phyloP scores from a whole-genome alignment of 1,140 invertebrate genomes.

The Zaprionus kolodkinae region DNA sequence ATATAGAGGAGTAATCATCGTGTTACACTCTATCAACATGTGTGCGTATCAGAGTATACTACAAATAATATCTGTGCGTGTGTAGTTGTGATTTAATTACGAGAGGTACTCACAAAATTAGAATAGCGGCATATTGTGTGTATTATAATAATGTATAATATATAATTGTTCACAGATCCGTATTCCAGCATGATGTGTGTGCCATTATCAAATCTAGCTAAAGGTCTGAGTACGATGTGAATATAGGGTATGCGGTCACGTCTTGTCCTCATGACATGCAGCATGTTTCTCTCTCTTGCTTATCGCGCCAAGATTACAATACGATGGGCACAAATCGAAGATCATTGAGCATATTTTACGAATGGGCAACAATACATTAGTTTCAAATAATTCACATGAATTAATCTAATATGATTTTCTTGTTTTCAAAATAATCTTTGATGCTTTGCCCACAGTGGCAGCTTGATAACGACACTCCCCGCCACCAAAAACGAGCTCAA shows the following conservation, averaged over 20 bases:
- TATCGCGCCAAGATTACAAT: slow-evolving; percentile 36
- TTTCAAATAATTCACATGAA: not conserved
- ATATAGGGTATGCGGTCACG: slow-evolving; percentile 46
- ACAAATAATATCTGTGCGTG: not conserved
- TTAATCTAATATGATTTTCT: not conserved
- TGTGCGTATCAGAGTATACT: not conserved
- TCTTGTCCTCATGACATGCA: slow-evolving; percentile 53
- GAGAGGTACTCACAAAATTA: not conserved
- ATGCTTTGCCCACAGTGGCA: not conserved
- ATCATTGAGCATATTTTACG: not conserved
- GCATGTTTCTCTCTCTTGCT: slow-evolving; percentile 19
- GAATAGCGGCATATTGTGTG: slow-evolving; percentile 11
- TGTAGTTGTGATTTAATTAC: not conserved
- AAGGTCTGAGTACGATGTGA: slow-evolving; percentile 16
- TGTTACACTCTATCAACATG: slow-evolving; percentile 69
- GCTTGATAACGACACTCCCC: slow-evolving; percentile 31
- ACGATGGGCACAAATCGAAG: slow-evolving; percentile 22
- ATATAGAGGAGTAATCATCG: slow-evolving; percentile 66
- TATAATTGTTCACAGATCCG: slow-evolving; percentile 4
- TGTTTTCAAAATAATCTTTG: not conserved
- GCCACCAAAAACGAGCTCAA: slow-evolving; percentile 12
- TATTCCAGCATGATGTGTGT: slow-evolving; percentile 12
- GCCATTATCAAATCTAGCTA: slow-evolving; percentile 41
- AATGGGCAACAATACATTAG: not conserved
- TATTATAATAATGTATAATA: not conserved